These are phyloP conservation scores for rabbit (Oryctolagus cuniculus) DNA, from an alignment of 2,113 vertebrate species.

Conservation along the genomic window mOryCun1.1 NC_091443.1:6536001-6536500, in stretches of 20 bases:
- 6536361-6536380: background rate
- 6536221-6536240: background rate
- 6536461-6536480: fast-evolving
- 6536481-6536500: fast-evolving
- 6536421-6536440: background rate
- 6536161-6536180: background rate
- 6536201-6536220: background rate
- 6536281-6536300: background rate
- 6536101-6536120: background rate
- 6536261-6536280: fast-evolving
- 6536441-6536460: background rate
- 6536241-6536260: too few relatives aligned
- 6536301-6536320: background rate
- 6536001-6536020: background rate
- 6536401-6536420: background rate
- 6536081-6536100: background rate
- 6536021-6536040: background rate
- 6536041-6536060: background rate
- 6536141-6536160: background rate
- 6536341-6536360: background rate
- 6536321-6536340: background rate
- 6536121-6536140: background rate
- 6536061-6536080: background rate
- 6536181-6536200: background rate
- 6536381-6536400: background rate